Base-by-base conservation (phyloP, 2,888 invertebrate genomes). In the Colletes collaris region DNA sequence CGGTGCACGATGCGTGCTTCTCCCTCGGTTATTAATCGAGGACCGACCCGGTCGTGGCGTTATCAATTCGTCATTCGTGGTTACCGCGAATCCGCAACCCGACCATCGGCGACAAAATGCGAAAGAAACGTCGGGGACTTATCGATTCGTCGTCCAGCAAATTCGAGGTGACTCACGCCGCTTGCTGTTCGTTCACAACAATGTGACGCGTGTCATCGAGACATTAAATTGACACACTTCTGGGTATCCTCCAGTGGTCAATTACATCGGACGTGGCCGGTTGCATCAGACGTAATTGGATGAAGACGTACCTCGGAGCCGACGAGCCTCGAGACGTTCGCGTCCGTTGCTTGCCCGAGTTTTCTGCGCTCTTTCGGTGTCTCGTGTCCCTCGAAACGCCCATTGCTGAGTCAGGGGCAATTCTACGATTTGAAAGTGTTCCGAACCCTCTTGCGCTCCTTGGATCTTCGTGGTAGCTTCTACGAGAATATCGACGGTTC, bases 271-370 rank as follows among this genome's bases (percentile, higher is more conserved):
- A 88, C 88, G 84, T 87, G 83, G 64, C 79, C 67, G 80, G 76
- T 77, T 72, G 82, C 83, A 85, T 70, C 72, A 55, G n/a, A 67
- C 81, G 79, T 88, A 88, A 89, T 88, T 88, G 87, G 88, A 89
- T 88, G 87, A 88, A 88, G 89, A 87, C 87, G 83, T 88, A 82
- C 70, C 49, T 60, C 27, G 72, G 50, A 74, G 49, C 44, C 62
- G 58, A 35, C 68, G 16, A 64, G 77, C 53, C 78, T 60, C 67
- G 44, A 78, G 75, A 75, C 69, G 68, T 4, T 72, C 53, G 37
- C 6, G 53, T 27, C 27, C 27, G 27, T 27, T 65, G 52, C 70
- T 27, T 68, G 46, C 67, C 59, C 68, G 63, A 77, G 76, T 78
- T 76, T 50, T 58, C 44, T 19, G 16, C 27, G 27, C 37, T n/a